phyloP scores from a whole-genome alignment of 1,140 invertebrate genomes.

The Ips typographus region DNA sequence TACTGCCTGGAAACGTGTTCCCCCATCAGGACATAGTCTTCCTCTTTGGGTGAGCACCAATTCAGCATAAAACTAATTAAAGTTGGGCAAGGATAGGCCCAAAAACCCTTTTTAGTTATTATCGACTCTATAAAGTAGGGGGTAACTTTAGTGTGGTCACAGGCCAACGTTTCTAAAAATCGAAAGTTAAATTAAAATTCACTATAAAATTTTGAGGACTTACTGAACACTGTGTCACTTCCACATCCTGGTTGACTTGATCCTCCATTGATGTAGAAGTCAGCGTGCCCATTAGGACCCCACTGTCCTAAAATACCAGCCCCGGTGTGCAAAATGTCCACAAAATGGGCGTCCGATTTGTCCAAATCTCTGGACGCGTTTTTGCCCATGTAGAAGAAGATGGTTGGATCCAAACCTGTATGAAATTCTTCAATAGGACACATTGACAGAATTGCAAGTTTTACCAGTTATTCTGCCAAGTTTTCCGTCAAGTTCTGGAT shows the following conservation, averaged over 20 bases:
- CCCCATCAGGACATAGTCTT: conserved; percentile 80
- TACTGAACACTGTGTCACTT: conserved; percentile 76
- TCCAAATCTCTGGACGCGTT: conserved; percentile 82
- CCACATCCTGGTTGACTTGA: conserved; percentile 85
- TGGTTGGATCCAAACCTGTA: conserved; percentile 78
- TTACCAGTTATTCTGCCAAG: conserved; percentile 77
- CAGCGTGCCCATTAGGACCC: conserved; percentile 83
- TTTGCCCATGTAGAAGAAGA: conserved; percentile 77
- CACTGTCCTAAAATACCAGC: conserved; percentile 81
- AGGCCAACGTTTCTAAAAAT: conserved; percentile 75
- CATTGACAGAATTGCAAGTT: not conserved
- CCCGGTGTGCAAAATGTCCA: conserved; percentile 87
- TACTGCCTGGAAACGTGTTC: conserved; percentile 62
- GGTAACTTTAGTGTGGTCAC: conserved; percentile 85
- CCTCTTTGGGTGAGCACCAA: conserved; percentile 73
- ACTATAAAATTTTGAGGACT: conserved; percentile 48
- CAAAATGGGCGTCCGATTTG: conserved; percentile 79
- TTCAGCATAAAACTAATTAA: conserved; percentile 78
- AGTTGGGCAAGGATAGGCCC: conserved; percentile 78
- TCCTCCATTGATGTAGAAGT: conserved; percentile 89
- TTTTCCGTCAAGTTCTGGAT: conserved; percentile 61
- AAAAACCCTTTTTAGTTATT: conserved; percentile 73
- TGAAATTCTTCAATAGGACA: conserved; percentile 2
- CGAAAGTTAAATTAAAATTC: conserved; percentile 8
- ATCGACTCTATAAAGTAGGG: conserved; percentile 87